Percentiles rank a stretch among this genome's conserved stretches.
Conservation (phyloP, 2,888 invertebrate species). For the Oeneis ivallda region DNA sequence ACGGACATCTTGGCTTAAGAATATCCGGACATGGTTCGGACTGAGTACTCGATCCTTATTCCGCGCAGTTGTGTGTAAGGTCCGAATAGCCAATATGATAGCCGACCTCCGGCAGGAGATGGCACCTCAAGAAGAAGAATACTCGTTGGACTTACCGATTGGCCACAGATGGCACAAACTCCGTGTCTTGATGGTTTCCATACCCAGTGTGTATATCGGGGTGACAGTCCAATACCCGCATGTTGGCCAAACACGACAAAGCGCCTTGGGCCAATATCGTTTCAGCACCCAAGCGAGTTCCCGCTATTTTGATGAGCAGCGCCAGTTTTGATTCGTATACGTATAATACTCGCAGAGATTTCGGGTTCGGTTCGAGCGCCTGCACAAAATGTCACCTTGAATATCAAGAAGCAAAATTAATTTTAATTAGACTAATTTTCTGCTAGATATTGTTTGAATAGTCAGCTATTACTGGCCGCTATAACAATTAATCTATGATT, state of each 20-base stretch:
- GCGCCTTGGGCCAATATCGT: conserved; percentile 88
- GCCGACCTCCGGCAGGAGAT: too few relatives aligned
- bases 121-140: too few relatives aligned
- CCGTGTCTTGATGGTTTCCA: conserved; percentile 43
- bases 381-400: conserved; percentile 37
- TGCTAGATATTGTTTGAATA: too few relatives aligned
- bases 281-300: conserved; percentile 85
- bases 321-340: conserved; percentile 94
- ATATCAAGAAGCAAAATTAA: too few relatives aligned
- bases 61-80: too few relatives aligned
- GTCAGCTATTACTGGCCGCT: too few relatives aligned
- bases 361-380: conserved; percentile 85
- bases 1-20: too few relatives aligned
- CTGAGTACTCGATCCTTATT: too few relatives aligned
- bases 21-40: too few relatives aligned
- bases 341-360: conserved; percentile 88
- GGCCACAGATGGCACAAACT: conserved; percentile 62
- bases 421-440: too few relatives aligned
- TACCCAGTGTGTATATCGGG: conserved; percentile 82
- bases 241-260: conserved; percentile 84
- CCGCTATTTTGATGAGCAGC: conserved; percentile 86
- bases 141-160: conserved; percentile 51
- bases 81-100: too few relatives aligned
- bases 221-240: conserved; percentile 87
- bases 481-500: too few relatives aligned